phyloP scores from a whole-genome alignment of 2,888 invertebrate species.

The Clostera curtula region DNA sequence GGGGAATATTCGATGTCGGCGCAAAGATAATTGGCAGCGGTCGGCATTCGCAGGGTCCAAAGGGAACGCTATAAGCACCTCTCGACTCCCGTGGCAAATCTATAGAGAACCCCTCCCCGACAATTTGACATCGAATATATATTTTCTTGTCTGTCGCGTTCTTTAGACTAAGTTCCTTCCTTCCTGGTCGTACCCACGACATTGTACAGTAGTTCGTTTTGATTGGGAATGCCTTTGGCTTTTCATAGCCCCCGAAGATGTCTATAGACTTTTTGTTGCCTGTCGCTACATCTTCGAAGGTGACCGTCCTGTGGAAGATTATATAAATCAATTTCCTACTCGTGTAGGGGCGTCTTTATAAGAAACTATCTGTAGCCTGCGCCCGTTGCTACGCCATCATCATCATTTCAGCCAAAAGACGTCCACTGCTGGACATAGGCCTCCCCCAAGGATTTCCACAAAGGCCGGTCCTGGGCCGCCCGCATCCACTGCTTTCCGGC shows the following conservation, averaged over 20 bases:
- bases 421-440: too few species aligned
- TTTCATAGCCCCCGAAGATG: conserved; percentile 41
- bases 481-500: too few species aligned
- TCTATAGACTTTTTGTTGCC: conserved; percentile 37
- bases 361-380: too few species aligned
- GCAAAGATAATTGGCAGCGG: conserved; percentile 45
- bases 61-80: conserved; percentile 43
- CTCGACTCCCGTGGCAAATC: conserved; percentile 46
- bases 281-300: conserved; percentile 46
- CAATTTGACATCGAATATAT: conserved; percentile 47
- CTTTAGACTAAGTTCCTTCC: conserved; percentile 58
- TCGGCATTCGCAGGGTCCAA: conserved; percentile 48
- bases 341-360: too few species aligned
- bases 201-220: conserved; percentile 48
- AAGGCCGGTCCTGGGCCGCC: too few species aligned
- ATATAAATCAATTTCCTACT: neutral
- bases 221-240: conserved; percentile 48
- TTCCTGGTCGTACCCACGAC: conserved; percentile 52
- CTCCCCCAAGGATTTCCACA: too few species aligned
- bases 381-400: too few species aligned
- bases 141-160: conserved; percentile 48
- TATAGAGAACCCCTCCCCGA: conserved; percentile 56
- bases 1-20: conserved; percentile 37
- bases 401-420: too few species aligned
- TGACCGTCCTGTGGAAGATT: conserved; percentile 33